Percentiles rank a stretch among this genome's conserved stretches.
Evolutionary conservation across 2,888 invertebrate species (phyloP).

Genomic region (Hydraecia micacea): DNA sequence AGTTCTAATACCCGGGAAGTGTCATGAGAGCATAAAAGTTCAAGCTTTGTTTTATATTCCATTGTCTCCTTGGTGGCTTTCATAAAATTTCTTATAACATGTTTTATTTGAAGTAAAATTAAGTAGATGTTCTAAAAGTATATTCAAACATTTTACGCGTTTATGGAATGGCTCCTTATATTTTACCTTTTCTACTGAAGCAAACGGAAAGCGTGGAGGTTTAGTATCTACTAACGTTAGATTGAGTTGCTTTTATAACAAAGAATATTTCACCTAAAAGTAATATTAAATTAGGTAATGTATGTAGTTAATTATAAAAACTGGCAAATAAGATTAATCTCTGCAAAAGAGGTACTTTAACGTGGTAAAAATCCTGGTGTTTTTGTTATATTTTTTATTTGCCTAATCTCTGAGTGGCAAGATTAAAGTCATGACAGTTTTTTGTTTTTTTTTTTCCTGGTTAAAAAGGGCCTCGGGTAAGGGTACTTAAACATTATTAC

Average conservation of each 20-base stretch:
- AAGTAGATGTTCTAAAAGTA: constrained; percentile 41
- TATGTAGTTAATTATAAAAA: constrained; percentile 3
- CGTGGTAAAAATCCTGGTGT: constrained; percentile 6
- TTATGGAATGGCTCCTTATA: constrained; percentile 22
- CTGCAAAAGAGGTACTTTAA: neutral
- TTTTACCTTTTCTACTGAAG: constrained; percentile 20
- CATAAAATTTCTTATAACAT: constrained; percentile 42
- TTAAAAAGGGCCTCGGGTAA: neutral
- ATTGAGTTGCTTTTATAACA: constrained; percentile 16
- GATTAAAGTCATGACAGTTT: constrained; percentile 21
- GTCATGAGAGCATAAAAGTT: constrained; percentile 45
- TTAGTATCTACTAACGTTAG: constrained; percentile 13
- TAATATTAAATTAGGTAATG: neutral
- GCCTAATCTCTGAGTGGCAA: constrained; percentile 29
- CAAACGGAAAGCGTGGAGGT: constrained; percentile 7
- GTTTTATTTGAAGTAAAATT: constrained; percentile 48
- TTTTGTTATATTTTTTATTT: constrained; percentile 43
- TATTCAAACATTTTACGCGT: constrained; percentile 30
- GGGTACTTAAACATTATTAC: constrained; percentile 17
- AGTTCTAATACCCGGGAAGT: constrained; percentile 35
- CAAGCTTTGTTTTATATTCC: constrained; percentile 50
- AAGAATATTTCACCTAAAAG: neutral
- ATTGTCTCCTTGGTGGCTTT: constrained; percentile 37
- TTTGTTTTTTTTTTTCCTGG: constrained; percentile 6
- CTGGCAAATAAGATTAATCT: neutral